phyloP scores from a whole-genome alignment of 2,797 vertebrate genomes.

The Chromis chromis region DNA sequence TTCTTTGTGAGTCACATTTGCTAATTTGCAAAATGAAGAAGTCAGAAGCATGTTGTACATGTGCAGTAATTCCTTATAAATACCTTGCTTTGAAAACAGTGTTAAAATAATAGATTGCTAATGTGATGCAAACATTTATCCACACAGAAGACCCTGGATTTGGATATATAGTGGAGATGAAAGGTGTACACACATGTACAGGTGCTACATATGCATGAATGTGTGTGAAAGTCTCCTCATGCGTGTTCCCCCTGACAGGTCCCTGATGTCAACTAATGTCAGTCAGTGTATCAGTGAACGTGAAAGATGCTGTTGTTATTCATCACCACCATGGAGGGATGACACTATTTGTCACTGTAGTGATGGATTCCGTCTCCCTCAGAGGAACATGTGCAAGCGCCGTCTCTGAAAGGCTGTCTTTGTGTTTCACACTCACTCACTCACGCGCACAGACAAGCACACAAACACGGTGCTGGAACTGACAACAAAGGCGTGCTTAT shows the following conservation, averaged over 20 bases:
- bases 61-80: neutral
- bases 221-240: conserved; percentile 38
- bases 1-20: conserved; percentile 12
- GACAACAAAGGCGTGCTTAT: conserved; percentile 91
- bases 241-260: conserved; percentile 75
- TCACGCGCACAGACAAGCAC: conserved; percentile 48
- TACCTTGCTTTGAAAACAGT: neutral
- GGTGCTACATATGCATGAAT: conserved; percentile 39
- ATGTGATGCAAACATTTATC: neutral
- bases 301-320: conserved; percentile 93
- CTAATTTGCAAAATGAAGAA: conserved; percentile 1
- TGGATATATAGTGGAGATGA: conserved; percentile 19
- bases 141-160: neutral
- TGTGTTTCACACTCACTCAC: conserved; percentile 84
- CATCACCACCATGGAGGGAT: conserved; percentile 84
- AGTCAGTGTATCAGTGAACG: conserved; percentile 84
- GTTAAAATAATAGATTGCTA: neutral
- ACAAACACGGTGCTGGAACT: conserved; percentile 83
- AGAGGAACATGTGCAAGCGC: conserved; percentile 85
- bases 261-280: conserved; percentile 82
- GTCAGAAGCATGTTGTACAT: neutral
- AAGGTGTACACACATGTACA: conserved; percentile 29
- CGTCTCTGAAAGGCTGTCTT: conserved; percentile 93
- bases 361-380: conserved; percentile 92
- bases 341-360: conserved; percentile 91